Evolutionary conservation across 2,888 invertebrate species (phyloP).

Genomic region (Hirtodrosophila duncani): DNA sequence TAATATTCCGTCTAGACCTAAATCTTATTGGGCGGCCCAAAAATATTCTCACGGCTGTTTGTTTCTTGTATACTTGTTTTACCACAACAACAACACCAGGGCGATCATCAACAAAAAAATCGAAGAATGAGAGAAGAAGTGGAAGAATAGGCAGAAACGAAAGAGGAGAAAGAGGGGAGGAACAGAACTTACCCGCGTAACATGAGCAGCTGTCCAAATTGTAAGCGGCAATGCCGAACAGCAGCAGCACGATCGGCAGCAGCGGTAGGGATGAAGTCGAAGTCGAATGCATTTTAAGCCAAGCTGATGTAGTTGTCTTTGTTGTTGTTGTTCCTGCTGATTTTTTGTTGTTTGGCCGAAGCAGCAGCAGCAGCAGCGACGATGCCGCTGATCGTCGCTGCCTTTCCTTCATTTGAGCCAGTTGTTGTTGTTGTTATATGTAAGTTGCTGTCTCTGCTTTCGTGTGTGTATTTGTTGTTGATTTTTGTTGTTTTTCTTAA

Average conservation of each 20-base stretch:
- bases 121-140: not conserved
- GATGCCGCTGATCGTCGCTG: slow-evolving; percentile 60
- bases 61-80: slow-evolving; percentile 60
- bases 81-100: slow-evolving; percentile 16
- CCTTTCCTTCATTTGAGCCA: slow-evolving; percentile 52
- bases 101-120: not conserved
- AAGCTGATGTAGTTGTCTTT: slow-evolving; percentile 13
- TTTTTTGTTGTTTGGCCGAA: slow-evolving; percentile 26
- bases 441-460: slow-evolving; percentile 1
- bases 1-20: no score
- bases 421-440: slow-evolving; percentile 30
- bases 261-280: slow-evolving; percentile 11
- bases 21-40: no score
- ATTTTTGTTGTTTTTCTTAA: slow-evolving; percentile 14
- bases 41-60: slow-evolving; percentile 64
- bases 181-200: slow-evolving; percentile 63
- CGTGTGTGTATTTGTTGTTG: slow-evolving; percentile 16
- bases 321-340: slow-evolving; percentile 13
- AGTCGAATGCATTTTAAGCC: slow-evolving; percentile 38
- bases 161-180: not conserved
- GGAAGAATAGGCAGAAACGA: slow-evolving; percentile 6
- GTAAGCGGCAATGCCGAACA: slow-evolving; percentile 44
- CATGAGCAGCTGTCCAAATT: slow-evolving; percentile 62
- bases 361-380: slow-evolving; percentile 59
- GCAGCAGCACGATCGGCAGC: slow-evolving; percentile 28